A percentile compares a stretch with the other conserved stretches of the same genome.
Conservation (phyloP, 2,888 invertebrate genomes). For the Sturmia bella region DNA sequence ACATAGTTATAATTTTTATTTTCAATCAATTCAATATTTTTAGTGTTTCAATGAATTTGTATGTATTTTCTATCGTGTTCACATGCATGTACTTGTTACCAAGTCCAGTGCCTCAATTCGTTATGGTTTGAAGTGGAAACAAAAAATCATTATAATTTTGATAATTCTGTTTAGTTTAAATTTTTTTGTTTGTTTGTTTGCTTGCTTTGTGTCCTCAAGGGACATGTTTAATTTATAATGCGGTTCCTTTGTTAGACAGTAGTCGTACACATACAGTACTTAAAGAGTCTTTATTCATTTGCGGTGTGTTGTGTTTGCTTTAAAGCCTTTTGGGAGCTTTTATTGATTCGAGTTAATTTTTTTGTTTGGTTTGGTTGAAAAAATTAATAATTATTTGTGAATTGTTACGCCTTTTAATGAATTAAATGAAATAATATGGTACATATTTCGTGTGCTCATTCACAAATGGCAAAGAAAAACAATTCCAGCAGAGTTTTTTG, state of each 20-base stretch:
- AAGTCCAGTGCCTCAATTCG: slow-evolving; percentile 42
- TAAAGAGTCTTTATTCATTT: slow-evolving; percentile 33
- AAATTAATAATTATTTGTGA: slow-evolving; percentile 58
- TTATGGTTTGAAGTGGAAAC: slow-evolving; percentile 11
- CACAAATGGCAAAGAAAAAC: slow-evolving; percentile 23
- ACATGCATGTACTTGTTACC: slow-evolving; percentile 3
- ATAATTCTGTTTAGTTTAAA: slow-evolving; percentile 54
- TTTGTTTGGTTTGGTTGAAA: slow-evolving; percentile 8
- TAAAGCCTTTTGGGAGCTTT: slow-evolving; percentile 59
- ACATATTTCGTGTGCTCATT: slow-evolving; percentile 25
- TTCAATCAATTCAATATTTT: slow-evolving; percentile 27
- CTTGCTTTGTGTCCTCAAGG: slow-evolving; percentile 56
- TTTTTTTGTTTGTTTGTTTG: slow-evolving; percentile 17
- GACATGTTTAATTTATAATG: slow-evolving; percentile 64
- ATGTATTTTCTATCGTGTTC: slow-evolving; percentile 8
- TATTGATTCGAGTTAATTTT: slow-evolving; percentile 39
- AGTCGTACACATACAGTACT: slow-evolving; percentile 38
- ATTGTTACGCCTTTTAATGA: slow-evolving; percentile 65
- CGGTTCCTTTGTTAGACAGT: slow-evolving; percentile 55
- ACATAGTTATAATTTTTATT: slow-evolving; percentile 8
- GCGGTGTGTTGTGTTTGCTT: slow-evolving; percentile 13
- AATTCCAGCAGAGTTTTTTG: slow-evolving; percentile 17
- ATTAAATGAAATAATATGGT: slow-evolving; percentile 58
- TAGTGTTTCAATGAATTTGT: slow-evolving; percentile 38
- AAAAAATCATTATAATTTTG: slow-evolving; percentile 49